Percentiles rank a stretch among this genome's conserved stretches.
Conservation (phyloP, 1,140 invertebrate genomes). For the Temnothorax longispinosus region DNA sequence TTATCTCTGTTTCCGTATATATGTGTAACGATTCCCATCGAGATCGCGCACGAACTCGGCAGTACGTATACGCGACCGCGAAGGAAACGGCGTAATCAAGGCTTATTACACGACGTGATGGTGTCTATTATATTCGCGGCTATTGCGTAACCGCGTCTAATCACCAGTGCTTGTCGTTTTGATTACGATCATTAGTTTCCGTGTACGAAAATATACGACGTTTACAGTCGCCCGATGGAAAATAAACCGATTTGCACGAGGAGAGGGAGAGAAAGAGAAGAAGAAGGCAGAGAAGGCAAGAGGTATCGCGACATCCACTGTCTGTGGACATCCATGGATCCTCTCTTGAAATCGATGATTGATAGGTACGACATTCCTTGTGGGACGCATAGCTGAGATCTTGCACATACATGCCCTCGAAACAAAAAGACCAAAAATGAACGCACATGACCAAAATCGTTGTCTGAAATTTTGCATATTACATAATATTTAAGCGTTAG, state of each 20-base stretch:
- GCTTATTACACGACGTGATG: constrained; percentile 25
- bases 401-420: background rate
- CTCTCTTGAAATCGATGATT: background rate
- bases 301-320: constrained; percentile 18
- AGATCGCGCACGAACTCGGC: constrained; percentile 12
- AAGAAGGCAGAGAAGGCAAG: too few species aligned
- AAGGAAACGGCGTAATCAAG: constrained; percentile 41
- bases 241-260: background rate
- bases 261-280: background rate
- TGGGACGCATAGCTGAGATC: background rate
- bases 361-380: background rate
- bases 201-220: constrained; percentile 10
- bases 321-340: constrained; percentile 28
- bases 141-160: constrained; percentile 35
- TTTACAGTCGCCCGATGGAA: background rate
- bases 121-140: constrained; percentile 25
- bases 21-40: constrained; percentile 10
- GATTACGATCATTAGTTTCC: constrained; percentile 33
- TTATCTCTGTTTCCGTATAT: background rate
- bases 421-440: background rate
- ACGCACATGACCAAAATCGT: background rate
- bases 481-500: background rate
- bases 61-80: background rate
- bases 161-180: constrained; percentile 45
- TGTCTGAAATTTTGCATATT: background rate